Evolutionary conservation across 1,140 invertebrate species (phyloP).

Genomic region (Dendrolimus punctatus): DNA sequence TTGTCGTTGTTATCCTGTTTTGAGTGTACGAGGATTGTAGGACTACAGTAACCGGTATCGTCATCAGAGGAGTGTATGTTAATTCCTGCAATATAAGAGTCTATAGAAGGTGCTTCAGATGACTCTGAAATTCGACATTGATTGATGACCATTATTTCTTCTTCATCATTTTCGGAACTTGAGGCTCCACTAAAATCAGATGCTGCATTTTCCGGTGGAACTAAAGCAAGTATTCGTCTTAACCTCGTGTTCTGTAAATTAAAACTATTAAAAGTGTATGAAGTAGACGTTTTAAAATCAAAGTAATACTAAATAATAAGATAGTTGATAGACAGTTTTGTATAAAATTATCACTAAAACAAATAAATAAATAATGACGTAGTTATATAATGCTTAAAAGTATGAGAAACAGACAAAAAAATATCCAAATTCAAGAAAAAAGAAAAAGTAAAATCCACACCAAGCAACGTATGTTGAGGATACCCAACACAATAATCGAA

Average conservation of each 20-base stretch:
- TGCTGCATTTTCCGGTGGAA: constrained; percentile 6
- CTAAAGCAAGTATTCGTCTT: constrained; percentile 5
- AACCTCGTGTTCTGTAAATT: constrained; percentile 7
- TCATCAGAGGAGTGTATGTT: constrained; percentile 7
- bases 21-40: constrained; percentile 4
- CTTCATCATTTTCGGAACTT: constrained; percentile 8
- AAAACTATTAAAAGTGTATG: constrained; percentile 7
- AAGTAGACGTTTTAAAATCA: constrained; percentile 3
- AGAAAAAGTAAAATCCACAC: constrained; percentile 5
- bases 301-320: constrained; percentile 2
- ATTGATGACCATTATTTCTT: constrained; percentile 3
- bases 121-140: constrained; percentile 6
- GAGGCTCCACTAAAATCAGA: constrained; percentile 5
- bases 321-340: constrained; percentile 6
- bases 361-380: constrained; percentile 7
- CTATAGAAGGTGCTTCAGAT: constrained; percentile 4
- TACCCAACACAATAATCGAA: constrained; percentile 5
- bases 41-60: constrained; percentile 3
- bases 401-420: constrained; percentile 6
- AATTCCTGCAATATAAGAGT: constrained; percentile 1
- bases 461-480: constrained; percentile 5
- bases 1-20: constrained; percentile 5
- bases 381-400: constrained; percentile 6
- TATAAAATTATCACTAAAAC: constrained; percentile 7
- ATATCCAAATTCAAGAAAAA: constrained; percentile 4